Evolutionary conservation across 2,888 invertebrate species (phyloP).

Genomic region (Diplolepis rosae): DNA sequence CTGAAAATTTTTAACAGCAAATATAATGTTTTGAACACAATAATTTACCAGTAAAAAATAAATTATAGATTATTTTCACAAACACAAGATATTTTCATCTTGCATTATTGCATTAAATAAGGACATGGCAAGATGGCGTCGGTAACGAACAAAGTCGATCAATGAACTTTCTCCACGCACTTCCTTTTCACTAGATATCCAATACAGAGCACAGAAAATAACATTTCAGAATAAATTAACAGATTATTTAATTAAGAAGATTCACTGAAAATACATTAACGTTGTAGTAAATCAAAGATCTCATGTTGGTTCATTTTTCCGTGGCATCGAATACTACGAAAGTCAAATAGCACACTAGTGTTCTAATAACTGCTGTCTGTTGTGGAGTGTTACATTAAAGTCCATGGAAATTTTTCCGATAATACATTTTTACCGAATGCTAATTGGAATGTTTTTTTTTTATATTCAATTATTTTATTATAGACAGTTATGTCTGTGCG

Average conservation of each 20-base stretch:
- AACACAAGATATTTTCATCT: constrained; percentile 13
- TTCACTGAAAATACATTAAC: constrained; percentile 25
- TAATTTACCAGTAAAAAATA: constrained; percentile 24
- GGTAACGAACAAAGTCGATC: not conserved
- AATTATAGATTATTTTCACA: constrained; percentile 13
- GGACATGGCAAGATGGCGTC: constrained; percentile 16
- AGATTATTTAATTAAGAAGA: constrained; percentile 11
- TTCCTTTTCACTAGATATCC: constrained; percentile 36
- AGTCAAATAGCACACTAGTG: too few species aligned
- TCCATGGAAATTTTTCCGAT: too few species aligned
- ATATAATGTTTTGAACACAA: constrained; percentile 10
- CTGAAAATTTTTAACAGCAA: constrained; percentile 14
- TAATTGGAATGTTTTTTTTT: too few species aligned
- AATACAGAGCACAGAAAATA: constrained; percentile 31
- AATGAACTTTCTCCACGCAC: constrained; percentile 31
- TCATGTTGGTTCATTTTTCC: constrained; percentile 45
- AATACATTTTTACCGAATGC: too few species aligned
- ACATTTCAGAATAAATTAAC: not conserved
- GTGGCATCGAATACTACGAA: constrained; percentile 43
- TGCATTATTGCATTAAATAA: constrained; percentile 5
- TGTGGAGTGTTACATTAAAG: too few species aligned
- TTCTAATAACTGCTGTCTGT: too few species aligned
- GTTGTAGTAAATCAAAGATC: constrained; percentile 39
- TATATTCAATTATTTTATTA: too few species aligned
- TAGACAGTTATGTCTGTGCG: too few species aligned